Percentiles rank a stretch among this genome's conserved stretches.
phyloP scores from a whole-genome alignment of 2,888 invertebrate genomes.

The Pandemis corylana region DNA sequence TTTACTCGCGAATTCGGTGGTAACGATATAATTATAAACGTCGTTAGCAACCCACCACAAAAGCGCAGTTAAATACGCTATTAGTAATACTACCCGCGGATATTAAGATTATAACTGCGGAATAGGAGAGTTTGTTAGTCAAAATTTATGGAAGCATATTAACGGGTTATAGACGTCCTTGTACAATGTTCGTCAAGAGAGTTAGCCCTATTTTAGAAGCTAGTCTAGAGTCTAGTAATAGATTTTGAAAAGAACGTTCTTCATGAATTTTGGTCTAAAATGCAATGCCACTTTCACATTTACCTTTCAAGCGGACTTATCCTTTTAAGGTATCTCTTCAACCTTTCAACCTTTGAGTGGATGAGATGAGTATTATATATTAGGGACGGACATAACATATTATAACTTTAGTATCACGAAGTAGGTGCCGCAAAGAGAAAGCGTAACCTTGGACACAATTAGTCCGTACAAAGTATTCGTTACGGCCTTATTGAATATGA shows the following conservation, averaged over 20 bases:
- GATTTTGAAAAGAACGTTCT: too few relatives aligned
- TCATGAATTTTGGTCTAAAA: too few relatives aligned
- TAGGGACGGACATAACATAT: too few relatives aligned
- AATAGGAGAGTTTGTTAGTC: slow-evolving; percentile 25
- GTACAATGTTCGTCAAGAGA: too few relatives aligned
- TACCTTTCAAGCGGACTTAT: too few relatives aligned
- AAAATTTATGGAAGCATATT: background rate
- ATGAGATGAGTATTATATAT: too few relatives aligned
- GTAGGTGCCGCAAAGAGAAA: slow-evolving; percentile 22
- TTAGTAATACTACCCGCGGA: slow-evolving; percentile 30
- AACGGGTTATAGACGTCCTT: background rate
- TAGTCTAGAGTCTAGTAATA: too few relatives aligned
- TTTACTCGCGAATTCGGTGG: slow-evolving; percentile 9
- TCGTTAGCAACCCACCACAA: slow-evolving; percentile 37
- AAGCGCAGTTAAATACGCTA: slow-evolving; percentile 11
- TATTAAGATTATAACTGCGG: slow-evolving; percentile 27
- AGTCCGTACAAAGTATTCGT: slow-evolving; percentile 35
- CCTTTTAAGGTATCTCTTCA: too few relatives aligned
- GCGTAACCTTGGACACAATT: slow-evolving; percentile 26
- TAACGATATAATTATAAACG: slow-evolving; percentile 12
- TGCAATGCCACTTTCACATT: too few relatives aligned
- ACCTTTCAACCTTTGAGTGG: too few relatives aligned
- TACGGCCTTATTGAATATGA: slow-evolving; percentile 29
- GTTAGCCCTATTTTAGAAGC: too few relatives aligned
- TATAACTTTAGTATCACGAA: too few relatives aligned